Evolutionary conservation across 37 sponge, comb jelly and placozoan species (phyloP).

Genomic region (Bolinopsis microptera): DNA sequence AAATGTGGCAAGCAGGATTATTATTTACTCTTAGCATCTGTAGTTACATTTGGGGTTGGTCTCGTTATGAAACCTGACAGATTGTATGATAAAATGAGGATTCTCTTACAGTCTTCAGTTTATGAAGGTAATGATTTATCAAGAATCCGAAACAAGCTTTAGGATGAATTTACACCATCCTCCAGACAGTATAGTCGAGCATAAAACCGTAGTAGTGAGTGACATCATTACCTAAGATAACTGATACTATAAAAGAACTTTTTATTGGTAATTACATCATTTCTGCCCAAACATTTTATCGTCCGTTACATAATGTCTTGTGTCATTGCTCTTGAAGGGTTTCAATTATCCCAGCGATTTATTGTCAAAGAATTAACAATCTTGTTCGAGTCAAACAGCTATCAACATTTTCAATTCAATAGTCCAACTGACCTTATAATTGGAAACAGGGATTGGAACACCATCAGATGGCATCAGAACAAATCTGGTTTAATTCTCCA

Average conservation of each 20-base stretch:
- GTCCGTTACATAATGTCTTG: background rate
- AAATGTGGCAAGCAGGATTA: background rate
- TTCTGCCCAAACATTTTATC: background rate
- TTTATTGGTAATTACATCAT: background rate
- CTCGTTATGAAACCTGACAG: background rate
- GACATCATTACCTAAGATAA: background rate
- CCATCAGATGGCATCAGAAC: background rate
- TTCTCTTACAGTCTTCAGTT: background rate
- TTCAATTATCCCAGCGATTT: conserved; percentile 3
- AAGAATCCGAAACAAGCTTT: background rate
- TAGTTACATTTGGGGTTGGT: background rate
- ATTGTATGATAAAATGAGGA: background rate
- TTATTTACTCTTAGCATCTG: background rate
- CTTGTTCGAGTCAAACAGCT: background rate
- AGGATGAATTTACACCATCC: background rate
- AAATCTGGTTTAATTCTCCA: background rate
- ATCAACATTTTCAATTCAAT: conserved; percentile 1
- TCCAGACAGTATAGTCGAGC: background rate
- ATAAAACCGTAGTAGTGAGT: background rate
- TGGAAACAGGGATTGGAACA: background rate
- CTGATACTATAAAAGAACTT: too few relatives aligned
- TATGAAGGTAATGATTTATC: background rate
- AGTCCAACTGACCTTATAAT: background rate
- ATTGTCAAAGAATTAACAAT: conserved; percentile 20
- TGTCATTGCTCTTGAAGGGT: background rate